Conservation (phyloP, 2,888 invertebrate species). For the Chrysolina americana region DNA sequence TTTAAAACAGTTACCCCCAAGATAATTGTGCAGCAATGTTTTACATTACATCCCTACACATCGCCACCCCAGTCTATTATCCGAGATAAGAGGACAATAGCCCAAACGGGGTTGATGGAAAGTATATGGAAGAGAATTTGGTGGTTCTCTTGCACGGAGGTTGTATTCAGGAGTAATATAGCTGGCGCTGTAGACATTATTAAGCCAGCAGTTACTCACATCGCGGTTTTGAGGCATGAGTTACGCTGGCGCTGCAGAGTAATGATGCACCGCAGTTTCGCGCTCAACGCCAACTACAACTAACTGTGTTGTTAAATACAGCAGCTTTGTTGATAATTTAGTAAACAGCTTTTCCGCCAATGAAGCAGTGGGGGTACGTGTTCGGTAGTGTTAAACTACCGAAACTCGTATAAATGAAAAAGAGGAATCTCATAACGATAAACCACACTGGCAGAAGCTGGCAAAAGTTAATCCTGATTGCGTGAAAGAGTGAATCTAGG, state of each 20-base stretch:
- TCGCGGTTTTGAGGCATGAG: slow-evolving; percentile 66
- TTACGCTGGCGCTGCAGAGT: slow-evolving; percentile 64
- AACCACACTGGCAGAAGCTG: too few species aligned
- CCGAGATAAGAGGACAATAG: slow-evolving; percentile 45
- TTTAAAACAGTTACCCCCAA: background rate
- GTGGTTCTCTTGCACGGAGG: slow-evolving; percentile 44
- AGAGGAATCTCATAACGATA: too few species aligned
- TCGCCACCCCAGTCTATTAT: slow-evolving; percentile 28
- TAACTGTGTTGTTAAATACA: slow-evolving; percentile 62
- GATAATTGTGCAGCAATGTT: background rate
- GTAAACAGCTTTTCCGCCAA: slow-evolving; percentile 52
- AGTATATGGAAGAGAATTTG: slow-evolving; percentile 45
- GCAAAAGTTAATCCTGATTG: too few species aligned
- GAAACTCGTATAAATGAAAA: background rate
- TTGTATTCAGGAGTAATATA: slow-evolving; percentile 54
- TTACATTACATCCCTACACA: slow-evolving; percentile 2
- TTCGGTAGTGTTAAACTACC: background rate
- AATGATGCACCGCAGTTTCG: slow-evolving; percentile 65
- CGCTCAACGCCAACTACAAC: slow-evolving; percentile 59
- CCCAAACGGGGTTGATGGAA: slow-evolving; percentile 43
- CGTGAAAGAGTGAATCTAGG: too few species aligned
- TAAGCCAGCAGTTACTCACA: slow-evolving; percentile 68
- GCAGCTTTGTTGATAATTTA: slow-evolving; percentile 60
- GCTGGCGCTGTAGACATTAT: slow-evolving; percentile 64
- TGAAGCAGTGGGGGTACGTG: slow-evolving; percentile 46